Evolutionary conservation across 2,797 vertebrate genomes (phyloP), one percentile per base, ranked within the genome.

Genomic region (Myoxocephalus aenaeus): DNA sequence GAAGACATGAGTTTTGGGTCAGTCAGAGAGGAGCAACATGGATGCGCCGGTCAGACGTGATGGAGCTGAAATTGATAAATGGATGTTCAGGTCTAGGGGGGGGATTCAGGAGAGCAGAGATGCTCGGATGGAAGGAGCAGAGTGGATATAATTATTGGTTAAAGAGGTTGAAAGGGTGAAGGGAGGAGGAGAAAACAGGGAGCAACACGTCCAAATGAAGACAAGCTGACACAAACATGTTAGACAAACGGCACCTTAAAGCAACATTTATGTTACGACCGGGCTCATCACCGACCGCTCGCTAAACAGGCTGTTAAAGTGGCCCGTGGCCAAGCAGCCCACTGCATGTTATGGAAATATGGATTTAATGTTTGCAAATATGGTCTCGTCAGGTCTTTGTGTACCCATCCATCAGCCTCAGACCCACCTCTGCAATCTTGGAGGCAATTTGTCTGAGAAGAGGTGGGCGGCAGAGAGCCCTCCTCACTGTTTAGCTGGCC

Each of bases 381-480:
- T 83, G 87, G 82, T 88, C 88, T 91, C 83, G 77, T 91, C 91
- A 92, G 90, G 92, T 90, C 84, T 90, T 92, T 90, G 90, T 89
- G 86, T 87, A 86, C 75, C 87, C 91, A 94, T 94, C 91, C 90
- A 93, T 93, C 93, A 93, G 91, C 86, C 86, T 82, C 87, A 88
- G 90, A 91, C 89, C 92, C 93, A 92, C 93, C 94, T 93, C 91
- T 90, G 92, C 90, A 93, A 93, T 94, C 90, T 89, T 72, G 64
- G 83, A 94, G 91, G 92, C 92, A 92, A 94, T 95, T 94, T 94
- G 90, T 95, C 93, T 94, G 87, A 90, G 91, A 86, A 84, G 90
- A 93, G 92, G 92, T 92, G 93, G 94, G 93, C 91, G 92, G 89
- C 87, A 65, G 83, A 87, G 88, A 89, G 90, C 88, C 92, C 93